Conservation (phyloP, 2,113 vertebrate species). For the Leiothrix lutea region DNA sequence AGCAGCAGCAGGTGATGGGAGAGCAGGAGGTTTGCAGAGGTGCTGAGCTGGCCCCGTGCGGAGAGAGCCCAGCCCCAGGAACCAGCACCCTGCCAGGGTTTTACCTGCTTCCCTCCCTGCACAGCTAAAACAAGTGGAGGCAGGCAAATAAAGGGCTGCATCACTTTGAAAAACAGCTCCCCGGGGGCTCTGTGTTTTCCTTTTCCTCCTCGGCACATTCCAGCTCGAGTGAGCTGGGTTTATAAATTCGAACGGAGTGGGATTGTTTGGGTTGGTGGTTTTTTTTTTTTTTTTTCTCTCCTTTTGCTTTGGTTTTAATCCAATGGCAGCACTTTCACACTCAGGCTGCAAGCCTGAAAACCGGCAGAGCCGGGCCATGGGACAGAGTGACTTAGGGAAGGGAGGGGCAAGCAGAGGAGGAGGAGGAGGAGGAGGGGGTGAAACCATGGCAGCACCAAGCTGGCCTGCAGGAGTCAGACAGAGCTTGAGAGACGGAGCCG, state of each 20-base stretch:
- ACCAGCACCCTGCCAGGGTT: background rate
- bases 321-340: background rate
- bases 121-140: background rate
- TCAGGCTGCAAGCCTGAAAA: background rate
- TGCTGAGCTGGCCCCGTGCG: accelerated
- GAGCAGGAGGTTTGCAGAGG: background rate
- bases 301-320: background rate
- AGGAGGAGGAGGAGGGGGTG: background rate
- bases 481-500: background rate
- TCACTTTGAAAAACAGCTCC: background rate
- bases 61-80: background rate
- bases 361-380: accelerated
- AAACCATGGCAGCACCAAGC: background rate
- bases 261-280: background rate
- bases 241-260: background rate
- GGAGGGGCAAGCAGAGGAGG: background rate
- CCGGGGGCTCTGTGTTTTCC: background rate
- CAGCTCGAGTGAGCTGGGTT: background rate
- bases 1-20: background rate
- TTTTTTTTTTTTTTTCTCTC: too few species aligned
- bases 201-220: background rate
- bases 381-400: background rate
- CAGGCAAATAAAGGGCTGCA: background rate
- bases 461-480: background rate
- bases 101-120: background rate